phyloP scores from a whole-genome alignment of 2,797 vertebrate species.

The Paedocypris micromegethes region DNA sequence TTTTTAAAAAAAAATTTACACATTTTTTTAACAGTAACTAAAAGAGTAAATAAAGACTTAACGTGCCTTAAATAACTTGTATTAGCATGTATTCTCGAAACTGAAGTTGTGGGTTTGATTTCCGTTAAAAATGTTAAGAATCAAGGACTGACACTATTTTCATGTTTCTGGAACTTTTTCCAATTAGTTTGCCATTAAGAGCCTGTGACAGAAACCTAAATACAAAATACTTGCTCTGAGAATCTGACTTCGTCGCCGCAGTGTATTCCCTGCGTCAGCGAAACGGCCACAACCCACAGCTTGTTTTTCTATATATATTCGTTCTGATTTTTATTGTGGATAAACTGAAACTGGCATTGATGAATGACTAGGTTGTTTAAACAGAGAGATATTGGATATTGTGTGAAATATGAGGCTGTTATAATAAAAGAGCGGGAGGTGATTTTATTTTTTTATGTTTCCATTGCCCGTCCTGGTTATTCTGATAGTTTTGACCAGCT shows the following conservation, averaged over 20 bases:
- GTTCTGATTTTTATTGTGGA: conserved; percentile 20
- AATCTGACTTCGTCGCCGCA: not conserved
- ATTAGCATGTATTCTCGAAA: too few relatives aligned
- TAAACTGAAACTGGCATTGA: conserved; percentile 29
- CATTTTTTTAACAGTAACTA: too few relatives aligned
- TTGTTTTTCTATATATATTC: conserved; percentile 26
- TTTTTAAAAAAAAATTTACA: too few relatives aligned
- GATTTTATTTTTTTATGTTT: conserved; percentile 25
- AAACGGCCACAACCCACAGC: conserved; percentile 11
- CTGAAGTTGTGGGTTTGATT: too few relatives aligned
- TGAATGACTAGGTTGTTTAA: conserved; percentile 26
- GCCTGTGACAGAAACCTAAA: not conserved
- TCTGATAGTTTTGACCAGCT: conserved; percentile 40
- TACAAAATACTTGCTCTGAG: not conserved
- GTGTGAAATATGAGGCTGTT: conserved; percentile 24
- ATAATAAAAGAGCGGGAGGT: conserved; percentile 22
- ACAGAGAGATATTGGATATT: conserved; percentile 18
- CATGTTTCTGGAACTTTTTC: too few relatives aligned
- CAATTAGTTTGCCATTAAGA: not conserved
- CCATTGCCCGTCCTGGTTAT: conserved; percentile 7
- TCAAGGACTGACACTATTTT: too few relatives aligned
- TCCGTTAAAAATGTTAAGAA: too few relatives aligned
- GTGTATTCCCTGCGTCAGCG: conserved; percentile 1
- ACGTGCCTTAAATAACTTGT: too few relatives aligned
- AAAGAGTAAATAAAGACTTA: too few relatives aligned